Percentiles rank a stretch among this genome's conserved stretches.
These are phyloP conservation scores for Drosophila hydei DNA, from an alignment of 1,140 invertebrate genomes.

Conservation along the genomic window DNA sequence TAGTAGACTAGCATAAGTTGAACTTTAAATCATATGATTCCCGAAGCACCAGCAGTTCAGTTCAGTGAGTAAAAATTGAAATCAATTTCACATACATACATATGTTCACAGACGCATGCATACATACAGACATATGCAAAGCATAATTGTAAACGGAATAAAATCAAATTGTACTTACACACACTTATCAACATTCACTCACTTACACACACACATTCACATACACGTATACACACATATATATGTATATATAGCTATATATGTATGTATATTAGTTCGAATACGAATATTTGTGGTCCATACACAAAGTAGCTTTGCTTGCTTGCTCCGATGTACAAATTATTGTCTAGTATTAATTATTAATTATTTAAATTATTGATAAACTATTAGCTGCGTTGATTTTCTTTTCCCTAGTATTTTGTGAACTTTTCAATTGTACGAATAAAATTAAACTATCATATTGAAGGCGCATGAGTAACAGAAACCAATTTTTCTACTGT, in stretches of 20 bases:
- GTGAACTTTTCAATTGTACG: constrained; percentile 83
- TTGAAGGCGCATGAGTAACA: constrained; percentile 83
- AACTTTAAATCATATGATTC: constrained; percentile 4
- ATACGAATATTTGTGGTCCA: background rate
- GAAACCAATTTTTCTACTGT: constrained; percentile 82
- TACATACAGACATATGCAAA: constrained; percentile 7
- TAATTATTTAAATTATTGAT: constrained; percentile 37
- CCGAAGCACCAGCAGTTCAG: background rate
- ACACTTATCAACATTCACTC: constrained; percentile 10
- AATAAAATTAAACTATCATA: constrained; percentile 83
- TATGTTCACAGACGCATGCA: constrained; percentile 18
- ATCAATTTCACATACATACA: constrained; percentile 16
- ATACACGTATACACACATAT: background rate
- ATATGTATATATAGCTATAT: constrained; percentile 3
- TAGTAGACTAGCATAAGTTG: background rate
- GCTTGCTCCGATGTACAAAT: no score
- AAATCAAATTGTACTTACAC: constrained; percentile 12
- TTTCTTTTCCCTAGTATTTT: constrained; percentile 56
- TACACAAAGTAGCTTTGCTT: background rate
- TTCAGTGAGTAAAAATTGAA: constrained; percentile 1
- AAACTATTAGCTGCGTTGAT: constrained; percentile 23
- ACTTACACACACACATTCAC: background rate
- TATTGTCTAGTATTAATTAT: no score
- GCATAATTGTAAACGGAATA: constrained; percentile 1
- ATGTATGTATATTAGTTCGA: constrained; percentile 2